Base-by-base conservation (phyloP, 2,888 invertebrate genomes). In the Corythucha ciliata region DNA sequence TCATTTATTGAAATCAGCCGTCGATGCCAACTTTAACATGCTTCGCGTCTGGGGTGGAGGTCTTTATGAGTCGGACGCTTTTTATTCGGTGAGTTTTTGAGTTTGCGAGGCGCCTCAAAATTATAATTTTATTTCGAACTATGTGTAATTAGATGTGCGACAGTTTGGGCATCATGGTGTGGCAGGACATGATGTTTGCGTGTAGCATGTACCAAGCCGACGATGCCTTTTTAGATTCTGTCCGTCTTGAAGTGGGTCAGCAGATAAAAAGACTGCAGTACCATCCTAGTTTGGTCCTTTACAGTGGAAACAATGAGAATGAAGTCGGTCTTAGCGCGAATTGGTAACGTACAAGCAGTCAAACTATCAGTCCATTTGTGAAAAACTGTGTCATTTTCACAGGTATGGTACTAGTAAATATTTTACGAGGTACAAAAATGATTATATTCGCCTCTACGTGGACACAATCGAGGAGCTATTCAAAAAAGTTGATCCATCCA, bases 41-140 rank as follows among this genome's bases (percentile, higher is more conserved):
- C 69, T 97, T 12, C 74, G 97, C n/a, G 87, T 97, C 1, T 98
- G 97, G 97, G 97, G 97, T 22, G 97, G 97, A n/a, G 97, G 94
- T 0, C 72, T 90, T 0, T 98, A 96, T 64, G 96, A 96, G 66
- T 80, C 83, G 0, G 87, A 94, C 60, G 75, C 77, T 52, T 94
- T 97, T 68, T 98, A 97, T 67, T 73, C 81, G 51, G 63, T 65
- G 56, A 55, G 36, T 24, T 18, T 12, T n/a, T n/a, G n/a, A n/a
- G n/a, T n/a, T n/a, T n/a, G n/a, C n/a, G n/a, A n/a, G n/a, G n/a
- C n/a, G n/a, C n/a, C n/a, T n/a, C n/a, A n/a, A n/a, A n/a, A n/a
- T n/a, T n/a, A n/a, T n/a, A n/a, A n/a, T n/a, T n/a, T n/a, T n/a
- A n/a, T n/a, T n/a, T n/a, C n/a, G n/a, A n/a, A n/a, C n/a, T n/a